Conservation (phyloP, 2,113 vertebrate genomes). For the Sinocyclocheilus rhinocerous region DNA sequence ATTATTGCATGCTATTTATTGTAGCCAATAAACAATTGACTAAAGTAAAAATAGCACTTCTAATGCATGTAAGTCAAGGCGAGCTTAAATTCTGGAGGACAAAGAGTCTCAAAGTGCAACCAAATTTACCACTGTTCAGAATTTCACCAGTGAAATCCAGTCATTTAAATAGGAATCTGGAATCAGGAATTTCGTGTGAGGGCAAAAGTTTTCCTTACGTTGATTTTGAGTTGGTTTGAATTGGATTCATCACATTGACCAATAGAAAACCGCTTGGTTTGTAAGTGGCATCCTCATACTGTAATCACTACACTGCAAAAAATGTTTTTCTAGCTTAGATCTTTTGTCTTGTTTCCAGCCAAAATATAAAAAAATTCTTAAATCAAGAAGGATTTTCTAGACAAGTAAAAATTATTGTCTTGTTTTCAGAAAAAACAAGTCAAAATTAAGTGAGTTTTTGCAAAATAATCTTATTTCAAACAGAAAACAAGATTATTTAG, state of each 20-base stretch:
- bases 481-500: too few relatives aligned
- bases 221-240: neutral
- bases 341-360: too few relatives aligned
- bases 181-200: neutral
- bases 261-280: too few relatives aligned
- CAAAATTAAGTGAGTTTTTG: too few relatives aligned
- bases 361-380: too few relatives aligned
- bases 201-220: neutral
- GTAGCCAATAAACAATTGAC: neutral
- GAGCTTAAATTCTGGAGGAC: neutral
- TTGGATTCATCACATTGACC: neutral
- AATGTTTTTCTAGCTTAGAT: too few relatives aligned
- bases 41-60: neutral
- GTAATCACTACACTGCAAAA: neutral
- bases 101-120: neutral
- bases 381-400: too few relatives aligned
- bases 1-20: neutral
- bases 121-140: too few relatives aligned
- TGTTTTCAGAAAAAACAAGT: too few relatives aligned
- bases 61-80: neutral
- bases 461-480: too few relatives aligned
- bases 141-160: neutral
- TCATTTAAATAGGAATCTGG: neutral
- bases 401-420: too few relatives aligned
- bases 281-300: neutral